A percentile compares a stretch with the other conserved stretches of the same genome.
phyloP scores from a whole-genome alignment of 1,140 invertebrate species.

The Leptinotarsa undecemlineata region DNA sequence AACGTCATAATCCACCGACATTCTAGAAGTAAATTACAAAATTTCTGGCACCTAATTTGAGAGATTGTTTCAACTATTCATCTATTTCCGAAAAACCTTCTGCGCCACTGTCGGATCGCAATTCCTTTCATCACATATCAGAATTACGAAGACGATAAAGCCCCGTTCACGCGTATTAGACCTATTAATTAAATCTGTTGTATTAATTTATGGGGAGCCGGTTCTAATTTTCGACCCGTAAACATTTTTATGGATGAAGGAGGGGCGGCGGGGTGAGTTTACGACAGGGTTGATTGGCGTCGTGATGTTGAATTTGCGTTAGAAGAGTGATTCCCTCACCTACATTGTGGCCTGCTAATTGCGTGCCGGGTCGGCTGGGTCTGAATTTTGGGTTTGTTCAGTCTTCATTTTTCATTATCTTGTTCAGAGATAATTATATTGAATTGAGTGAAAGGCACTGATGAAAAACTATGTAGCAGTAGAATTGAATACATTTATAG shows the following conservation, averaged over 20 bases:
- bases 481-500: too few species aligned
- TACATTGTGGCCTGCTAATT: neutral
- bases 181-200: slow-evolving; percentile 48
- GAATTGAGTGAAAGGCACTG: too few species aligned
- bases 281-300: slow-evolving; percentile 35
- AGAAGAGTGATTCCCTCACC: slow-evolving; percentile 30
- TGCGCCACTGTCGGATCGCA: neutral
- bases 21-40: too few species aligned
- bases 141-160: slow-evolving; percentile 32
- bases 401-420: too few species aligned
- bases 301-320: slow-evolving; percentile 37
- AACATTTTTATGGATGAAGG: slow-evolving; percentile 42
- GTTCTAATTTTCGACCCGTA: slow-evolving; percentile 42
- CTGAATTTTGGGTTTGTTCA: too few species aligned
- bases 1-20: too few species aligned
- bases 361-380: too few species aligned
- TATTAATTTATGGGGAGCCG: slow-evolving; percentile 44
- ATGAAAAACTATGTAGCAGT: too few species aligned
- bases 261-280: slow-evolving; percentile 24
- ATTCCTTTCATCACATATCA: slow-evolving; percentile 34
- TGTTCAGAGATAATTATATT: too few species aligned
- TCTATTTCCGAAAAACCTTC: too few species aligned
- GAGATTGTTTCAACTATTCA: too few species aligned
- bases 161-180: slow-evolving; percentile 11
- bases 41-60: too few species aligned